These are phyloP conservation scores for Caenorhabditis panamensis DNA, from an alignment of 2,888 invertebrate genomes.

Conservation along the genomic window DNA sequence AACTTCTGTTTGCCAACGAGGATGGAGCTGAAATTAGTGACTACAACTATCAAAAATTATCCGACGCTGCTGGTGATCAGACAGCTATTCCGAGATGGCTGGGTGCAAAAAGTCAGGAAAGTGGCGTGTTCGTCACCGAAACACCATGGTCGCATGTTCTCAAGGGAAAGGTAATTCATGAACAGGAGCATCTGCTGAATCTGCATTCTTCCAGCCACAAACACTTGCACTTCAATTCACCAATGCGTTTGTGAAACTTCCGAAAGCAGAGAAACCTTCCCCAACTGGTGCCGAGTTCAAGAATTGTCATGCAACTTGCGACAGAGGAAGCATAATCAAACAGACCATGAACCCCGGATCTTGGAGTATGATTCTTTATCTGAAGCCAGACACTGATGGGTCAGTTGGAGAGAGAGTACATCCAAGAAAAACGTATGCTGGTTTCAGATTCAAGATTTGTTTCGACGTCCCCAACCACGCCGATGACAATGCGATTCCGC, in stretches of 20 bases:
- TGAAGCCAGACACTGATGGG: constrained; percentile 7
- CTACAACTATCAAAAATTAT: too few relatives aligned
- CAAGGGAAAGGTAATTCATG: too few relatives aligned
- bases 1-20: too few relatives aligned
- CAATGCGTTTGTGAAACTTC: constrained; percentile 18
- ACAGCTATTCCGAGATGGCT: too few relatives aligned
- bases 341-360: constrained; percentile 2
- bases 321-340: constrained; percentile 17
- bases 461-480: constrained; percentile 10
- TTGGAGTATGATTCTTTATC: constrained; percentile 35
- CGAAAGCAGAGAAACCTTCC: neutral
- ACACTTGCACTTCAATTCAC: neutral
- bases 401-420: neutral
- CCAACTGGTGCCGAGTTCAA: neutral
- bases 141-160: neutral
- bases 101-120: neutral
- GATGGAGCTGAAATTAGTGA: too few relatives aligned
- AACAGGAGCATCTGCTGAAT: too few relatives aligned
- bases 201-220: constrained; percentile 5
- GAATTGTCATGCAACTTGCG: constrained; percentile 8
- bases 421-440: neutral
- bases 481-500: neutral
- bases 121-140: neutral
- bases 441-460: constrained; percentile 42
- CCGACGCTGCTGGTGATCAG: too few relatives aligned